Percentiles rank a stretch among this genome's conserved stretches.
Conservation (phyloP, 2,113 vertebrate genomes). For the Miniopterus natalensis region DNA sequence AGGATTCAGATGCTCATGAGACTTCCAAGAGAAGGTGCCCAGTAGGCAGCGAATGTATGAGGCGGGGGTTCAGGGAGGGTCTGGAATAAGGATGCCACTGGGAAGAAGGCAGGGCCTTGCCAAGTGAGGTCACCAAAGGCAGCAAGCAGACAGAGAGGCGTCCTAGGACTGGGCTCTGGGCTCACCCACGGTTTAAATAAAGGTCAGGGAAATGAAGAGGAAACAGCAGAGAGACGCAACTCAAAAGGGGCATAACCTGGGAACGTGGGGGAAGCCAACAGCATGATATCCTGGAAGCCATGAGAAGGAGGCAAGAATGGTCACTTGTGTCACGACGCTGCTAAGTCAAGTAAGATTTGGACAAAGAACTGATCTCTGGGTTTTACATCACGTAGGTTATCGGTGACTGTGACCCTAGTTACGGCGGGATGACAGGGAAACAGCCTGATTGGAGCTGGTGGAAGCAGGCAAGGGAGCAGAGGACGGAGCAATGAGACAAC, state of each 20-base stretch:
- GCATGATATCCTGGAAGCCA: not conserved
- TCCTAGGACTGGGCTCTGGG: not conserved
- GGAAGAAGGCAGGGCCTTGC: not conserved
- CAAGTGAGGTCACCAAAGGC: not conserved
- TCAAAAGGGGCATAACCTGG: not conserved
- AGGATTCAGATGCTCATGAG: not conserved
- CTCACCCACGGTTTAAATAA: not conserved
- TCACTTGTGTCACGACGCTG: not conserved
- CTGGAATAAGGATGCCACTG: not conserved
- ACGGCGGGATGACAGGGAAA: not conserved
- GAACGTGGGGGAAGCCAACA: not conserved
- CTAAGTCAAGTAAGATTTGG: not conserved
- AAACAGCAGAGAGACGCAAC: not conserved
- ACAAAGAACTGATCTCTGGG: not conserved
- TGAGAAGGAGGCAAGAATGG: not conserved
- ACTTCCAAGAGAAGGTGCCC: not conserved
- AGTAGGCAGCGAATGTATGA: not conserved
- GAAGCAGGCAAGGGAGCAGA: not conserved
- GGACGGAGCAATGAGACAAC: not conserved
- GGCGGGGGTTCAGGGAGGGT: not conserved
- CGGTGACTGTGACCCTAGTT: not conserved
- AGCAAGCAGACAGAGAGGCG: not conserved
- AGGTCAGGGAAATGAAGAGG: not conserved
- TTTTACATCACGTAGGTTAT: not conserved
- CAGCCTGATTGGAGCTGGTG: too few species aligned